These are phyloP conservation scores for Drosophila guanche DNA, from an alignment of 1,140 invertebrate genomes.

Conservation along the genomic window DNA sequence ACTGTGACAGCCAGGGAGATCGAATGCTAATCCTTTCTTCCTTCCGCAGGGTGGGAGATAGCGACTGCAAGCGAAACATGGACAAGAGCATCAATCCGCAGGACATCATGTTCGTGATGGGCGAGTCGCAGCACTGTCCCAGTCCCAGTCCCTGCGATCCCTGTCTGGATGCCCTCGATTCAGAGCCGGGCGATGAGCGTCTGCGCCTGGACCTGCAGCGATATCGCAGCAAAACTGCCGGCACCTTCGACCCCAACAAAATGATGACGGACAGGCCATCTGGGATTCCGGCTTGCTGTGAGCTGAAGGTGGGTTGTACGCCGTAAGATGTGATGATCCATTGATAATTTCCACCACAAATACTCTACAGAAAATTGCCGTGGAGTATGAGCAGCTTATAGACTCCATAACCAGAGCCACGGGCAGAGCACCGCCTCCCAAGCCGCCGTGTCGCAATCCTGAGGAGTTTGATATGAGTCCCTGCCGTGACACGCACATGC, in stretches of 20 bases:
- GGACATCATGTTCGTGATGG: constrained; percentile 59
- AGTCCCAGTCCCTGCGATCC: constrained; percentile 25
- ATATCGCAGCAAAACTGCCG: constrained; percentile 26
- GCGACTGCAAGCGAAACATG: constrained; percentile 4
- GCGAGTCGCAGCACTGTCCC: constrained; percentile 44
- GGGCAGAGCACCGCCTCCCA: constrained; percentile 1
- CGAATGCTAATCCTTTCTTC: neutral
- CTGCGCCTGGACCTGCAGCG: constrained; percentile 47
- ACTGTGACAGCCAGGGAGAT: no score
- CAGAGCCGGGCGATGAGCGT: constrained; percentile 32
- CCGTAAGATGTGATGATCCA: neutral
- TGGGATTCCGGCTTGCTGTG: constrained; percentile 38
- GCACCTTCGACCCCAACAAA: constrained; percentile 8
- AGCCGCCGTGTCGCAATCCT: constrained; percentile 28
- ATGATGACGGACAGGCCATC: constrained; percentile 11
- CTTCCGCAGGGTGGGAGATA: constrained; percentile 3
- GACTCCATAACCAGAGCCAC: constrained; percentile 34
- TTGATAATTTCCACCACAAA: neutral
- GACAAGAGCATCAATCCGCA: constrained; percentile 58
- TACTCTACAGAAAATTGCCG: constrained; percentile 51
- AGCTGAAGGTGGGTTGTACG: constrained; percentile 45
- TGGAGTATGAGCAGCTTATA: constrained; percentile 49
- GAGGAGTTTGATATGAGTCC: constrained; percentile 23
- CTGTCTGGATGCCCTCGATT: constrained; percentile 16
- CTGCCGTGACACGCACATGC: constrained; percentile 9